Base-by-base conservation (phyloP, 2,888 invertebrate genomes). In the Brachypalpus laphriformis region DNA sequence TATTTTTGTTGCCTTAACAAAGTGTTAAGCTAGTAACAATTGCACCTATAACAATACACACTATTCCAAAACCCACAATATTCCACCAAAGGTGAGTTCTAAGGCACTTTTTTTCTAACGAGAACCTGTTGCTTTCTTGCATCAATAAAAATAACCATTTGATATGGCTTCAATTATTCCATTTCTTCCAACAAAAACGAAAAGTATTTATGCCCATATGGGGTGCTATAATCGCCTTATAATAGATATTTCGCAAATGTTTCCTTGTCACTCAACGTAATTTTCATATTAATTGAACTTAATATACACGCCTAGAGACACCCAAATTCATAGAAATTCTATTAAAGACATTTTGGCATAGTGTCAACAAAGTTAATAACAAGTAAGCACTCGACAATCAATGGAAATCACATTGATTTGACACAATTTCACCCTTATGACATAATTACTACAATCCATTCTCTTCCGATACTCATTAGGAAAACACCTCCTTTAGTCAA, bases 301-400 rank as follows among this genome's bases (percentile, higher is more conserved):
- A 42, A 25, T 14, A 25, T 14, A 49, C 28, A 34, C 34, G 9
- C 7, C 34, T 4, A 71, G 37, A 11, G 6, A 11, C n/a, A 6
- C 9, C 16, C 16, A 18, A 25, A n/a, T 14, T 16, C 37, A 42
- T 1, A 34, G 14, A 37, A 47, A 37, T 66, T 57, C 14, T 31
- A 31, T 54, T 45, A 54, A 42, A 18, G 22, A 45, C 65, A 40
- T 40, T 37, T 63, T 45, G 74, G 54, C 74, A 47, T 37, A 45
- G 18, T 75, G 75, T 75, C 56, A 75, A 65, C 25, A 75, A 34
- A n/a, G 25, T 59, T 61, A 71, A 59, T 37, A 40, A 47, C 18
- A 61, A 14, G 57, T 7, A 63, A 16, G n/a, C 63, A 65, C 34
- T 28, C 16, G 25, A 61, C 40, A 40, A 61, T 59, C 51, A 31